Conservation (phyloP, 2,797 vertebrate species). For the Pangasius mekongensis region DNA sequence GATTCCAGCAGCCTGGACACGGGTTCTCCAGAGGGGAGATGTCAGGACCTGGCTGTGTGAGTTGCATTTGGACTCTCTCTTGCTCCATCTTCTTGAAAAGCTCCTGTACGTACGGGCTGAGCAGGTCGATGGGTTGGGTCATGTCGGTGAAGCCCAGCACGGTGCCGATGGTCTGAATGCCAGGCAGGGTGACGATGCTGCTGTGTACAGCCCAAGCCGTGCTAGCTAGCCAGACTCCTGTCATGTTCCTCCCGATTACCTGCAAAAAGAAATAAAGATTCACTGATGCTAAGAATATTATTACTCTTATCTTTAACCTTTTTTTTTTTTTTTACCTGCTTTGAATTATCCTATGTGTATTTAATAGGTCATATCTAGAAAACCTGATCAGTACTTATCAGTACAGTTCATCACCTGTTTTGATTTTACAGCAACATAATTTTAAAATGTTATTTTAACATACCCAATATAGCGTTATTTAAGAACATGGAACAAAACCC, state of each 20-base stretch:
- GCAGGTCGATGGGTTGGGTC: constrained; percentile 60
- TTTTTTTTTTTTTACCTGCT: too few species aligned
- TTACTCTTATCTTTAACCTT: too few species aligned
- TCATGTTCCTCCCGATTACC: constrained; percentile 74
- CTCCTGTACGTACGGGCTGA: constrained; percentile 68
- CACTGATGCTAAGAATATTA: background rate
- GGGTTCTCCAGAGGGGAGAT: constrained; percentile 55
- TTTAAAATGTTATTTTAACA: background rate
- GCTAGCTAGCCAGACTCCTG: constrained; percentile 86
- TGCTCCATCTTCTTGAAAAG: constrained; percentile 69
- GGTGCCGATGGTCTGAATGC: constrained; percentile 78
- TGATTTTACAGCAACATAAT: background rate
- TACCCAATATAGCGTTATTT: background rate
- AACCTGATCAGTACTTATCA: background rate
- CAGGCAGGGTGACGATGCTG: constrained; percentile 58
- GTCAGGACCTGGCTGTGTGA: background rate
- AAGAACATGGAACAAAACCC: background rate
- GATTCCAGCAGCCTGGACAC: constrained; percentile 75
- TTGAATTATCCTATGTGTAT: background rate
- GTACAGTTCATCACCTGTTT: background rate
- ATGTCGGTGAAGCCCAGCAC: constrained; percentile 81
- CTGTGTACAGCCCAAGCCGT: constrained; percentile 79
- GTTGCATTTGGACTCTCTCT: constrained; percentile 14
- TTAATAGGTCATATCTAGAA: background rate
- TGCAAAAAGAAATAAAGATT: constrained; percentile 45